Evolutionary conservation across 2,888 invertebrate genomes (phyloP), one percentile per base, ranked within the genome.

Genomic region (Drosophila mayaguana): DNA sequence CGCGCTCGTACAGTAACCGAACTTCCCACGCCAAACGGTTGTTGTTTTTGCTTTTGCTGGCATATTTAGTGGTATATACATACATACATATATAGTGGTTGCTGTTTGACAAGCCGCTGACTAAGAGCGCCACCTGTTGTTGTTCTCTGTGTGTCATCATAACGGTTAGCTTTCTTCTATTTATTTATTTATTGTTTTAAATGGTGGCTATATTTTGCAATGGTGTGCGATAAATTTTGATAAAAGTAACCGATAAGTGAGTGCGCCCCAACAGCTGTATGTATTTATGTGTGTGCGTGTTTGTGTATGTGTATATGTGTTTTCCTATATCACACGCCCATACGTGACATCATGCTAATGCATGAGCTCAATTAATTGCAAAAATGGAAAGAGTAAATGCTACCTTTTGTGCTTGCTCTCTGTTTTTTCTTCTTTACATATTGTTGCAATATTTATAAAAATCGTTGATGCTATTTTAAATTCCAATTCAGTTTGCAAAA

Each of bases 111-210:
- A 25, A 11, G 22, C 20, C 40, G 65, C 68, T 86, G 87, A 86
- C 81, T 83, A 81, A 83, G 81, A 70, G 53, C 72, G 66, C 67
- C 85, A 88, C 83, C 88, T 85, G 86, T 88, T 63, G 78, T 85
- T 48, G 48, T 48, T 48, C 48, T 20, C 43, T 48, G 74, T 86
- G 83, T 81, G 83, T 83, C 78, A 80, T 72, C 67, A 48, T 4
- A 54, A 48, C 51, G 28, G 32, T 36, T 18, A 12, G 62, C 61
- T 46, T 51, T 64, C 32, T 63, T 63, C 9, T 28, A 25, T 61
- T 59, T 63, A 8, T 63, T 28, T 22, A 14, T 8, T 22, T 51
- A 8, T 12, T 59, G 11, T 63, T 51, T 72, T 36, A 28, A 25
- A 18, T 32, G 14, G 22, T 18, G 36, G 45, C n/a, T 18, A 54